phyloP scores from a whole-genome alignment of 2,113 vertebrate species.

The Poicephalus meyeri region DNA sequence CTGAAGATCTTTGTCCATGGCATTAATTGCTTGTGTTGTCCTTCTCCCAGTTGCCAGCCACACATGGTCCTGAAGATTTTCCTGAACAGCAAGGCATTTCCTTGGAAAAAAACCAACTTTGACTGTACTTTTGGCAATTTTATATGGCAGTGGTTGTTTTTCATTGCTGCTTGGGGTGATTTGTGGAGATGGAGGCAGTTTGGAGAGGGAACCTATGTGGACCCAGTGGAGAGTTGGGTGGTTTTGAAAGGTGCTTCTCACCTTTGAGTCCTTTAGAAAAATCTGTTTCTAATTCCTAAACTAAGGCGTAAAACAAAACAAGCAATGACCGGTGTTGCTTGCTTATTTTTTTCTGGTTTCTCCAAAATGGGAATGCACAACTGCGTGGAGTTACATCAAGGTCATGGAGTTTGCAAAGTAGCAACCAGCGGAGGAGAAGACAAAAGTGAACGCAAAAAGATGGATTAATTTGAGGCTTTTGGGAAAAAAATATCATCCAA shows the following conservation, averaged over 20 bases:
- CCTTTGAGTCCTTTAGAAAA: neutral
- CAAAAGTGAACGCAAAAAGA: neutral
- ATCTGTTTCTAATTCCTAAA: neutral
- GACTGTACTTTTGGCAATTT: neutral
- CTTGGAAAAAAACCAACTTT: neutral
- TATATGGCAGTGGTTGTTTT: fast-evolving
- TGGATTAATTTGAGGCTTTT: neutral
- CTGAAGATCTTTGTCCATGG: neutral
- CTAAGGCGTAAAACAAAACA: neutral
- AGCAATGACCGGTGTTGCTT: neutral
- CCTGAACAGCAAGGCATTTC: neutral
- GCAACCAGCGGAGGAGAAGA: neutral
- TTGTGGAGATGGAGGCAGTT: neutral
- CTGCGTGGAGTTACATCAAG: neutral
- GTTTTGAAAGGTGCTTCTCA: neutral
- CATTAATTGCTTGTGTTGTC: neutral
- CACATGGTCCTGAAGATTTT: neutral
- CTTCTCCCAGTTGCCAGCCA: neutral
- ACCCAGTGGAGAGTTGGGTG: neutral
- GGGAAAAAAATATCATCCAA: neutral
- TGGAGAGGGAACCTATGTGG: neutral
- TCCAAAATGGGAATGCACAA: fast-evolving
- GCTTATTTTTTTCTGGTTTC: neutral
- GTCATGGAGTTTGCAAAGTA: neutral
- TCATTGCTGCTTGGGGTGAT: fast-evolving